A percentile compares a stretch with the other conserved stretches of the same genome.
phyloP scores from a whole-genome alignment of 2,797 vertebrate genomes.

The Lithobates pipiens region DNA sequence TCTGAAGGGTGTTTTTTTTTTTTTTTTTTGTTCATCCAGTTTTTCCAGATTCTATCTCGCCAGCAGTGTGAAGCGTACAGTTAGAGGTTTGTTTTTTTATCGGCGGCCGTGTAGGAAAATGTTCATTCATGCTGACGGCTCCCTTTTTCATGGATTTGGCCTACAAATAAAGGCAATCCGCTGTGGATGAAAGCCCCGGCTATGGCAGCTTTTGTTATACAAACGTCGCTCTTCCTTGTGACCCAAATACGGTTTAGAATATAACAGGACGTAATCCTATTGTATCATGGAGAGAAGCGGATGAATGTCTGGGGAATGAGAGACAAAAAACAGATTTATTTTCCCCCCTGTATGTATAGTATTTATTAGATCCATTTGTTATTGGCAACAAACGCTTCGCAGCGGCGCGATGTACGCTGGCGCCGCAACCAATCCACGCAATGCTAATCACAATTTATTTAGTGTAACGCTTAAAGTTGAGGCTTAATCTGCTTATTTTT shows the following conservation, averaged over 20 bases:
- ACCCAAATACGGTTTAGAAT: constrained; percentile 23
- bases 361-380: background rate
- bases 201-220: background rate
- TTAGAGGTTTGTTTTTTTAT: background rate
- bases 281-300: background rate
- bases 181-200: background rate
- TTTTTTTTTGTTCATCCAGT: too few species aligned
- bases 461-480: background rate
- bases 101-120: background rate
- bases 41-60: too few species aligned
- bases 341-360: too few species aligned
- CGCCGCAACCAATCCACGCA: background rate
- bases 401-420: background rate
- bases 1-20: background rate
- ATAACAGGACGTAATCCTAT: constrained; percentile 27
- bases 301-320: background rate
- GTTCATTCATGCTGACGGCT: background rate
- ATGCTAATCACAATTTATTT: background rate
- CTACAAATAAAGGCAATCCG: background rate
- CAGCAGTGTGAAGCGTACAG: too few species aligned
- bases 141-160: background rate
- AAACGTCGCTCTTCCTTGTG: constrained; percentile 7
- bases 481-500: too few species aligned
- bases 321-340: background rate
- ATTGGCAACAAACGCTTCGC: background rate